These are phyloP conservation scores for Sinocyclocheilus maitianheensis DNA, from an alignment of 2,113 vertebrate species.

Conservation along the genomic window DNA sequence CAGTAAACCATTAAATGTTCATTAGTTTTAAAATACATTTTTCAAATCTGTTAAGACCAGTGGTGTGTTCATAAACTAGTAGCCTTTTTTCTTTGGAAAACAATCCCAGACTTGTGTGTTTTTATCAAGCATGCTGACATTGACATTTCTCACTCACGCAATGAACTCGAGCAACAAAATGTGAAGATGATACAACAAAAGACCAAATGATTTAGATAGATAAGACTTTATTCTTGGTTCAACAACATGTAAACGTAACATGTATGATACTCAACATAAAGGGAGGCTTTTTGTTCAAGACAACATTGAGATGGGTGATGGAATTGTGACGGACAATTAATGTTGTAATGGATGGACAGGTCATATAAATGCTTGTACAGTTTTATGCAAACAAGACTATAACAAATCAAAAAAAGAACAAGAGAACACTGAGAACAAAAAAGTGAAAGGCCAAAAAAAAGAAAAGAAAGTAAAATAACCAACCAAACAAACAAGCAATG, in stretches of 20 bases:
- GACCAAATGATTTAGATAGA: constrained; percentile 67
- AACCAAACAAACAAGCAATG: constrained; percentile 27
- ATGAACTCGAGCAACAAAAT: constrained; percentile 6
- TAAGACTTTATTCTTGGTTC: constrained; percentile 73
- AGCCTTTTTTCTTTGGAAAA: background rate
- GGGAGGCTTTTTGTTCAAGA: constrained; percentile 39
- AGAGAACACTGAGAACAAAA: constrained; percentile 8
- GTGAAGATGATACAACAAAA: constrained; percentile 64
- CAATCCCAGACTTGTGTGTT: background rate
- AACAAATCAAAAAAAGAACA: constrained; percentile 7
- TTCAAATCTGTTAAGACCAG: background rate
- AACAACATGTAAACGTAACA: constrained; percentile 60
- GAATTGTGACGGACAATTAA: constrained; percentile 46
- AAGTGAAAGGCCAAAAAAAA: constrained; percentile 33
- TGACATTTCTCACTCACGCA: background rate
- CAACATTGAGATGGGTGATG: constrained; percentile 57
- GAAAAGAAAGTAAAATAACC: background rate
- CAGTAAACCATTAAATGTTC: constrained; percentile 13
- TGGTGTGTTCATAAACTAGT: background rate
- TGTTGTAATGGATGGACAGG: constrained; percentile 27
- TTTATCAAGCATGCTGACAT: constrained; percentile 1
- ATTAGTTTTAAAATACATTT: background rate
- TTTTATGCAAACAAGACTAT: constrained; percentile 25
- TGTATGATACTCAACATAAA: constrained; percentile 53
- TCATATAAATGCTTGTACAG: constrained; percentile 17